Base-by-base conservation (phyloP, 2,797 vertebrate genomes). In the Propithecus perrieri region DNA sequence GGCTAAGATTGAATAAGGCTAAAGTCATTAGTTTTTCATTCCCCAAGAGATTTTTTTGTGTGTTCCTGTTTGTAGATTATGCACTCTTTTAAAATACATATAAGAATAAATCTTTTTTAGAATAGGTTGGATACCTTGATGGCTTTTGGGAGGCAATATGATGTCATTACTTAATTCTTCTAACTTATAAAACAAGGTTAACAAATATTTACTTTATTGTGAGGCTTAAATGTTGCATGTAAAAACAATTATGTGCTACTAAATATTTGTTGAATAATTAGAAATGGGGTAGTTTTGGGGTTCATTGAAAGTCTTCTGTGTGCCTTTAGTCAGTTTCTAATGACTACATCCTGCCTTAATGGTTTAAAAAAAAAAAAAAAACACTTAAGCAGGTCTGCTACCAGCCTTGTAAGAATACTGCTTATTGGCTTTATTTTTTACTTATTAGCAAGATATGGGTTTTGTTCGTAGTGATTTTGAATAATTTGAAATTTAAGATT, bases 401-500 rank as follows among this genome's bases (percentile, higher is more conserved):
- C n/a, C 41, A 81, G 7, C 28, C 41, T 75, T 87, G 8, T 69
- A 78, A n/a, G 2, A 48, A 1, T 88, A 57, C 48, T 85, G n/a
- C 15, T 91, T 65, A 83, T 55, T 61, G 41, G 30, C 48, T 89
- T 0, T 81, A 59, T 85, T 84, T 79, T 71, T 11, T 84, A 74
- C 15, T 78, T 26, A 83, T 71, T 92, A 59, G 74, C 30, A 93
- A 83, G 79, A 30, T 91, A 7, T 57, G 18, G 38, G 26, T 87
- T 81, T 12, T 94, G 3, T 89, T 95, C 38, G 24, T 91, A 74
- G 63, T 88, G 12, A 91, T 76, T 75, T 57, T 86, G 26, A 80
- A 74, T 93, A 90, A 76, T 72, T 83, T 91, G 75, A 91, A 92
- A 78, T 18, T 89, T 67, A 35, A 57, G 75, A 76, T 72, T 93